Base-by-base conservation (phyloP, 2,888 invertebrate genomes). In the Diadegma fenestrale region DNA sequence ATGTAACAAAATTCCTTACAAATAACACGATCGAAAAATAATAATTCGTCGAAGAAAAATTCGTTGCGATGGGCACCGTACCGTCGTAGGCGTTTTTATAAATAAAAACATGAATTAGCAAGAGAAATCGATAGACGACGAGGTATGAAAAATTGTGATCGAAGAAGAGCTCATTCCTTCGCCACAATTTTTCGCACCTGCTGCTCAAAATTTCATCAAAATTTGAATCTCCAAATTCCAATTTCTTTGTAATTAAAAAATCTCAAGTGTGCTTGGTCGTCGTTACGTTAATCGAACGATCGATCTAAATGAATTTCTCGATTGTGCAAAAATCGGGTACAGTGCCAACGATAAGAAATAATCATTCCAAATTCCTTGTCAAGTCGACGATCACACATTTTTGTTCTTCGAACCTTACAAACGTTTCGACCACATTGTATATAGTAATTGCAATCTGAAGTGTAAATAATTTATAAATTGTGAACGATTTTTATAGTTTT, bases 101-200 rank as follows among this genome's bases (percentile, higher is more conserved):
- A 64, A n/a, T 48, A 8, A 45, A 19, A 45, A 19, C 22, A 17
- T 6, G 6, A 17, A 37, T 37, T 10, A 37, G 10, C 6, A 5
- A 17, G 17, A 17, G 26, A 61, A 30, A 51, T 54, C 41, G 19
- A 37, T 66, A 12, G 5, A 66, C 12, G 5, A 66, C 12, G 12
- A 19, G 61, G 30, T 22, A 79, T 48, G 10, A 83, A 79, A 76
- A 71, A 58, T 80, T 64, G 61, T 76, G 41, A 33, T 71, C 76
- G 71, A 84, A 84, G 75, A 84, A 73, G 84, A 84, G 84, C 80
- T 80, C 84, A 84, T 84, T 80, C 66, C 71, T 84, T 76, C 80
- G 66, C 51, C 63, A 72, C 54, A 43, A 66, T 76, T 69, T 76
- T 71, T 84, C 26, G 12, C 37, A 68, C 19, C 41, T 10, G 8